Evolutionary conservation across 2,113 vertebrate species (phyloP).

Genomic region (Andinoacara biseriatus): DNA sequence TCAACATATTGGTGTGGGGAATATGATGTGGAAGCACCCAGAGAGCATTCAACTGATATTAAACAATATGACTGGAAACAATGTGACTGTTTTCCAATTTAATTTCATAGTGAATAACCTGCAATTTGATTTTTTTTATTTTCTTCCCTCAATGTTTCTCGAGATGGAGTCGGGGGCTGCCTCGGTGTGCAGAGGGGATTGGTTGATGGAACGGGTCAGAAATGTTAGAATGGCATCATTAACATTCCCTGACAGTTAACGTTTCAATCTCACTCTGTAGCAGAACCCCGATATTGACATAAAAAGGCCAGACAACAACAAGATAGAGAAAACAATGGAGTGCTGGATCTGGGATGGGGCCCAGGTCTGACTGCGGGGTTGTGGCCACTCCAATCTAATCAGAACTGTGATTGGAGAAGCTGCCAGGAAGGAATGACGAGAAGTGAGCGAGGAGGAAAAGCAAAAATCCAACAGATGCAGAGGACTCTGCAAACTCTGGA

Average conservation of each 20-base stretch:
- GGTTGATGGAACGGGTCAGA: constrained; percentile 5
- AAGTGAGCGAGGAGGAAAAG: not conserved
- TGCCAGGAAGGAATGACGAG: constrained; percentile 16
- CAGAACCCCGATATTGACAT: constrained; percentile 67
- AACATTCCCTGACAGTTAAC: constrained; percentile 79
- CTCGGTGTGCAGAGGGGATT: constrained; percentile 12
- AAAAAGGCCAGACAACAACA: constrained; percentile 67
- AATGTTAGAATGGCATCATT: constrained; percentile 75
- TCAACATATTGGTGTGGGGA: constrained; percentile 66
- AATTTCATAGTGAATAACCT: constrained; percentile 82
- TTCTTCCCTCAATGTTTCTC: constrained; percentile 34
- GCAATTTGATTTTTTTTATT: constrained; percentile 75
- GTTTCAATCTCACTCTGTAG: constrained; percentile 73
- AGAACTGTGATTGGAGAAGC: constrained; percentile 57
- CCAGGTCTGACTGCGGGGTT: constrained; percentile 31
- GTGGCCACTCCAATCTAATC: constrained; percentile 64
- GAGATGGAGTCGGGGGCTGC: constrained; percentile 33
- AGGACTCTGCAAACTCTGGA: not conserved
- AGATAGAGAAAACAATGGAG: constrained; percentile 10
- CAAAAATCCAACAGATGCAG: not conserved
- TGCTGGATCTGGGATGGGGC: constrained; percentile 41
- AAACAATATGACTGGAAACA: constrained; percentile 77
- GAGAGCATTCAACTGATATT: constrained; percentile 73
- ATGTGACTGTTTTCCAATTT: constrained; percentile 77
- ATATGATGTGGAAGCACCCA: constrained; percentile 68